Percentiles rank a stretch among this genome's conserved stretches.
These are phyloP conservation scores for Pantelozetes paolii DNA, from an alignment of 2,888 invertebrate genomes.

Conservation along the genomic window DNA sequence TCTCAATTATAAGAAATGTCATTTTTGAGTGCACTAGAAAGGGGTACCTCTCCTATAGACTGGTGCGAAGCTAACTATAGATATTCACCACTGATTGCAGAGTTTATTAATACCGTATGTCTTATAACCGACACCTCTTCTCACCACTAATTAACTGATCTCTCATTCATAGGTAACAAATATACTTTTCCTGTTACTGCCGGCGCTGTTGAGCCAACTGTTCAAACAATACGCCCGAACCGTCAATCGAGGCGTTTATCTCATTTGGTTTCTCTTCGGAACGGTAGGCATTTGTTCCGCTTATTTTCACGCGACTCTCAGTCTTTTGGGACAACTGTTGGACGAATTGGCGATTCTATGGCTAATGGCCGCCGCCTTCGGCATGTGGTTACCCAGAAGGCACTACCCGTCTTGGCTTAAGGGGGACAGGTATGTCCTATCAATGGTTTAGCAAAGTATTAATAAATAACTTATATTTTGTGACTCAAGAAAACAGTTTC, in stretches of 20 bases:
- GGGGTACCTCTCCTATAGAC: conserved; percentile 47
- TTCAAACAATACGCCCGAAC: conserved; percentile 71
- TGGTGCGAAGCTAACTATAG: conserved; percentile 49
- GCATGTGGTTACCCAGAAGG: conserved; percentile 59
- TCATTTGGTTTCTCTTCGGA: conserved; percentile 75
- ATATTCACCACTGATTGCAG: conserved; percentile 47
- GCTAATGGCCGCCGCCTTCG: conserved; percentile 73
- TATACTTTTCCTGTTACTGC: conserved; percentile 39
- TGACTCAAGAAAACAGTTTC: conserved; percentile 63
- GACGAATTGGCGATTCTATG: conserved; percentile 77
- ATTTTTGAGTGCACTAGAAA: conserved; percentile 31
- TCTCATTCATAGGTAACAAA: conserved; percentile 33
- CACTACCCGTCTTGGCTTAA: conserved; percentile 48
- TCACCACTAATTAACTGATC: background rate
- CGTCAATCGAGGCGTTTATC: conserved; percentile 70
- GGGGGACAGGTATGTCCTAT: conserved; percentile 47
- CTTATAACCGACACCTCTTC: background rate
- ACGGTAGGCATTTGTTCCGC: conserved; percentile 73
- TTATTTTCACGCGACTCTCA: conserved; percentile 78
- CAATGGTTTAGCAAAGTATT: background rate
- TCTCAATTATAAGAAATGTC: conserved; percentile 15
- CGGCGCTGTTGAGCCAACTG: conserved; percentile 63
- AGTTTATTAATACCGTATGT: conserved; percentile 46
- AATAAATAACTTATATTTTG: background rate
- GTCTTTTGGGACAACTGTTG: conserved; percentile 71